Evolutionary conservation across 2,113 vertebrate genomes (phyloP).

Genomic region (Spea multiplicata): DNA sequence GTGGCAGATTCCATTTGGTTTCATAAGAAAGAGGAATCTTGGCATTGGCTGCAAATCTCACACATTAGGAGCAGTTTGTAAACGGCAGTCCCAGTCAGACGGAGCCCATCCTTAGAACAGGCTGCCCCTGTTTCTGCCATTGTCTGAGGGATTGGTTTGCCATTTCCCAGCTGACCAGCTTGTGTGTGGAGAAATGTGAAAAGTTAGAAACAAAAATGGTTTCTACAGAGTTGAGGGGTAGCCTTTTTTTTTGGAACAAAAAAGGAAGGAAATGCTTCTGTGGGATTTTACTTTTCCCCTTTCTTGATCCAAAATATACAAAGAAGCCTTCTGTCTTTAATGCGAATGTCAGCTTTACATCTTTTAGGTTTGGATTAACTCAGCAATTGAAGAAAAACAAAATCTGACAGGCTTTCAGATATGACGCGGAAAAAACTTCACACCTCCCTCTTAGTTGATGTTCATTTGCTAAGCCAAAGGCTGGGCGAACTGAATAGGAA

Average conservation of each 20-base stretch:
- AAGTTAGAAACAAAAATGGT: conserved; percentile 79
- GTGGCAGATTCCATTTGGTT: conserved; percentile 68
- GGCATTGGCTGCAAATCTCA: conserved; percentile 67
- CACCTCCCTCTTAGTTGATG: conserved; percentile 63
- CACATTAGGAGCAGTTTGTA: conserved; percentile 69
- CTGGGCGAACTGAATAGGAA: conserved; percentile 69
- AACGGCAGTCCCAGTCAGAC: conserved; percentile 61
- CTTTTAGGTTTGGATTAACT: conserved; percentile 81
- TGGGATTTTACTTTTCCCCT: conserved; percentile 72
- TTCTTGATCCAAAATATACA: conserved; percentile 74
- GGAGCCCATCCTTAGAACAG: conserved; percentile 62
- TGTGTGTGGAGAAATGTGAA: conserved; percentile 72
- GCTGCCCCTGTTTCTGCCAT: conserved; percentile 67
- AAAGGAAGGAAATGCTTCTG: conserved; percentile 83
- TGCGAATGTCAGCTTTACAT: conserved; percentile 78
- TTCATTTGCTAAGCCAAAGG: conserved; percentile 76
- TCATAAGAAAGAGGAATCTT: conserved; percentile 62
- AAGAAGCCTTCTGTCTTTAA: conserved; percentile 78
- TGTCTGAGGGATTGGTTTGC: conserved; percentile 63
- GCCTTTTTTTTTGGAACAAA: conserved; percentile 65
- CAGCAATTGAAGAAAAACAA: conserved; percentile 64
- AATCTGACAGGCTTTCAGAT: conserved; percentile 85
- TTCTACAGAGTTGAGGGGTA: conserved; percentile 66
- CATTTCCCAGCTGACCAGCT: conserved; percentile 75
- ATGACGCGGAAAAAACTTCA: conserved; percentile 67